phyloP scores from a whole-genome alignment of 2,888 invertebrate genomes.

The Leucophenga montana region DNA sequence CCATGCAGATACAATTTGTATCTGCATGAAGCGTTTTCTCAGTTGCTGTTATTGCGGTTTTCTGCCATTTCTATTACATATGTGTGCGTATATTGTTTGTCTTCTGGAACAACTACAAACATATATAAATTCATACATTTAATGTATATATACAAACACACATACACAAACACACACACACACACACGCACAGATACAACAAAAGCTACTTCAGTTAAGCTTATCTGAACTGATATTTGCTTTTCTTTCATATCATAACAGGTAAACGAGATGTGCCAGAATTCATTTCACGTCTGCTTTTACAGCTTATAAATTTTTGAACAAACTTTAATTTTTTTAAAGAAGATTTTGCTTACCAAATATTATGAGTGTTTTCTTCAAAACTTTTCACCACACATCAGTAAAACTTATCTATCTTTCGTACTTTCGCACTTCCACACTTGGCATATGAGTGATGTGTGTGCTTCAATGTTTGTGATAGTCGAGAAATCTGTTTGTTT shows the following conservation, averaged over 20 bases:
- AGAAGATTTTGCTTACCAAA: slow-evolving; percentile 14
- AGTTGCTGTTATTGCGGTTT: slow-evolving; percentile 45
- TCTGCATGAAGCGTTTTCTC: slow-evolving; percentile 21
- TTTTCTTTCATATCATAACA: slow-evolving; percentile 29
- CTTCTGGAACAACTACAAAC: slow-evolving; percentile 24
- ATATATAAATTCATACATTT: too few species aligned
- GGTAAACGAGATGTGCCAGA: slow-evolving; percentile 6
- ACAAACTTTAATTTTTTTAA: slow-evolving; percentile 61
- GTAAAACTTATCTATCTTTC: too few species aligned
- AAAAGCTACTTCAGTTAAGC: too few species aligned
- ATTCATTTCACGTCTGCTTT: not conserved
- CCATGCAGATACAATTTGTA: slow-evolving; percentile 16
- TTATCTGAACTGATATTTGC: slow-evolving; percentile 28
- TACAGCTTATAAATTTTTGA: slow-evolving; percentile 59
- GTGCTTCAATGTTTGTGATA: slow-evolving; percentile 22
- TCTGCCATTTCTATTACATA: slow-evolving; percentile 59
- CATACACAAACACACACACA: not conserved
- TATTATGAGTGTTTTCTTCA: slow-evolving; percentile 35
- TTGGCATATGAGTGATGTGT: slow-evolving; percentile 18
- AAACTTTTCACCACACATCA: slow-evolving; percentile 17
- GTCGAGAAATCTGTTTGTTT: slow-evolving; percentile 33
- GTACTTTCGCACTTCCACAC: not conserved
- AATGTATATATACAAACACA: slow-evolving; percentile 1
- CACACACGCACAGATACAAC: too few species aligned
- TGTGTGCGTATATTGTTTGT: slow-evolving; percentile 52